Conservation (phyloP, 1,140 invertebrate genomes). For the Megathymus violae region DNA sequence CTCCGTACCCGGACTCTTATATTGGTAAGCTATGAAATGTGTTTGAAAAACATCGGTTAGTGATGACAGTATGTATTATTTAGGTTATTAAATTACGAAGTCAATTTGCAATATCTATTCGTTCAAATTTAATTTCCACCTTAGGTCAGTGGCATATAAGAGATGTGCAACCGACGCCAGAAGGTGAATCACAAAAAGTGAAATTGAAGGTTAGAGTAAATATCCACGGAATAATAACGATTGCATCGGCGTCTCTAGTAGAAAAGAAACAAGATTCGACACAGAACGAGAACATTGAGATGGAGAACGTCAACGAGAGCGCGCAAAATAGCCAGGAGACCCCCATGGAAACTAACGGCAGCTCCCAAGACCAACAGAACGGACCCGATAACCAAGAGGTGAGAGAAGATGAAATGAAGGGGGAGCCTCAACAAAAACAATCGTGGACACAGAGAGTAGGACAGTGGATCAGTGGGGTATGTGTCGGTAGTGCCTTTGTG, state of each 20-base stretch:
- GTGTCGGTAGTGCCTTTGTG: slow-evolving; percentile 76
- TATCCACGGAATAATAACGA: slow-evolving; percentile 94
- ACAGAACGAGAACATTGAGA: slow-evolving; percentile 85
- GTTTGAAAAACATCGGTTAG: too few species aligned
- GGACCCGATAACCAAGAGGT: slow-evolving; percentile 81
- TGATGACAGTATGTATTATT: not conserved
- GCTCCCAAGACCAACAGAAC: slow-evolving; percentile 73
- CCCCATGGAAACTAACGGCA: slow-evolving; percentile 76
- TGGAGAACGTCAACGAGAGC: slow-evolving; percentile 80
- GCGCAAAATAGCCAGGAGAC: slow-evolving; percentile 78
- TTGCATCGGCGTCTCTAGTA: slow-evolving; percentile 92
- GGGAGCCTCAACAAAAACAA: slow-evolving; percentile 84
- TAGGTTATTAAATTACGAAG: not conserved
- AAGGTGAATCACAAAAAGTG: slow-evolving; percentile 95
- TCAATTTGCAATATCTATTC: not conserved
- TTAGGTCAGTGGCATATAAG: slow-evolving; percentile 92
- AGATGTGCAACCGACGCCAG: slow-evolving; percentile 92
- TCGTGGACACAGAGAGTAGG: slow-evolving; percentile 87
- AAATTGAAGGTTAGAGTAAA: slow-evolving; percentile 98
- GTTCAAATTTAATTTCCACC: slow-evolving; percentile 31
- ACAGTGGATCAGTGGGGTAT: slow-evolving; percentile 87
- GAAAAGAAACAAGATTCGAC: slow-evolving; percentile 90
- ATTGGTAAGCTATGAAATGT: slow-evolving; percentile 88
- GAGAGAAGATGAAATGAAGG: slow-evolving; percentile 78
- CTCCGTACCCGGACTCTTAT: slow-evolving; percentile 89